These are phyloP conservation scores for Hylyphantes graminicola DNA, from an alignment of 1,140 invertebrate species.

Conservation along the genomic window DNA sequence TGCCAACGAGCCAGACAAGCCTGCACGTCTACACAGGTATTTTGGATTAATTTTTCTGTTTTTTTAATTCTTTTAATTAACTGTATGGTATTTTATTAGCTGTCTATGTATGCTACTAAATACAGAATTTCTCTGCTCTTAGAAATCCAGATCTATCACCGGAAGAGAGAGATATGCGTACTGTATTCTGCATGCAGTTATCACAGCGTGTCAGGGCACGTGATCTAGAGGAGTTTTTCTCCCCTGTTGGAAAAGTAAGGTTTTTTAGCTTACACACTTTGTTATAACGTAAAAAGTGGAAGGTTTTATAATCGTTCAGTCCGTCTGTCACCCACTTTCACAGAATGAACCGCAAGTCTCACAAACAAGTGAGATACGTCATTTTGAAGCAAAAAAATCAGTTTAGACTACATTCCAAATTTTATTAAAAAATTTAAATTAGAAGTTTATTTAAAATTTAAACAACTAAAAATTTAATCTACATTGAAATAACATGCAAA, in stretches of 20 bases:
- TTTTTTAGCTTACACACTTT: too few species aligned
- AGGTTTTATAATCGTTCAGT: too few species aligned
- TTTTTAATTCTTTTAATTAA: neutral
- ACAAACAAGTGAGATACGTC: too few species aligned
- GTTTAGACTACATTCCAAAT: too few species aligned
- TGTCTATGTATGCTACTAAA: neutral
- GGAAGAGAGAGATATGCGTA: slow-evolving; percentile 97
- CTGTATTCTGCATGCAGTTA: slow-evolving; percentile 98
- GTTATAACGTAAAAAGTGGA: too few species aligned
- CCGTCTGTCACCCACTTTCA: too few species aligned
- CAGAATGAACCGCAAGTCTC: too few species aligned
- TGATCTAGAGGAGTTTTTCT: slow-evolving; percentile 99
- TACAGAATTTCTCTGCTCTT: neutral
- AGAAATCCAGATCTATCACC: slow-evolving; percentile 83
- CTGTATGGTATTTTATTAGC: neutral
- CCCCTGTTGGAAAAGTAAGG: slow-evolving; percentile 94
- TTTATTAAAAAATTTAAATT: too few species aligned
- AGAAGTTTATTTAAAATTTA: too few species aligned
- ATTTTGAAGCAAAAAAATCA: too few species aligned
- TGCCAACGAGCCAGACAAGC: slow-evolving; percentile 24
- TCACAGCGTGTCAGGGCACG: slow-evolving; percentile 93
- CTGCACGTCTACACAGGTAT: slow-evolving; percentile 42
- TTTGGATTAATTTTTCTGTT: neutral
- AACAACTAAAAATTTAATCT: too few species aligned
- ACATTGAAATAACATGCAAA: too few species aligned